Evolutionary conservation across 1,140 invertebrate genomes (phyloP).

Genomic region (Papilio xuthus): DNA sequence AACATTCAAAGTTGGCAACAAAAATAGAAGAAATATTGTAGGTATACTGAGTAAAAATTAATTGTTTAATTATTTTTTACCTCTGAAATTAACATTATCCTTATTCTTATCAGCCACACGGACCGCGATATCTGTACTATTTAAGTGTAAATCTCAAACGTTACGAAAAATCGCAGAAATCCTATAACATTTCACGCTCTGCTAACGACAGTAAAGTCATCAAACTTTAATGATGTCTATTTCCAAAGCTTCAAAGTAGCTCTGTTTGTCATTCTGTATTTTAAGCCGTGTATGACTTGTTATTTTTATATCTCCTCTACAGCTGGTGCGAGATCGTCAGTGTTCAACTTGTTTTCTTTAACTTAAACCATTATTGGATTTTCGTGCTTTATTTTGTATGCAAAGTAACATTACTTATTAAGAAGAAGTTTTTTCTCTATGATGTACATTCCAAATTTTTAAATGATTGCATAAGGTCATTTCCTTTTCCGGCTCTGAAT

Average conservation of each 20-base stretch:
- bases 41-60: too few species aligned
- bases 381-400: neutral
- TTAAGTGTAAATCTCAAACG: neutral
- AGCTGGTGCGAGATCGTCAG: conserved; percentile 10
- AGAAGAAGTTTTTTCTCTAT: neutral
- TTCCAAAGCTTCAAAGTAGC: conserved; percentile 46
- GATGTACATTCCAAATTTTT: neutral
- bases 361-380: neutral
- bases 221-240: conserved; percentile 50
- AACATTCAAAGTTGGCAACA: neutral
- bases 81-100: too few species aligned
- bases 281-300: conserved; percentile 27
- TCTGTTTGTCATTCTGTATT: conserved; percentile 43
- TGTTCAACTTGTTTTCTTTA: neutral
- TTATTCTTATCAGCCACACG: neutral
- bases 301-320: conserved; percentile 23
- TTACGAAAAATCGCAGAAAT: neutral
- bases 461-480: neutral
- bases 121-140: neutral
- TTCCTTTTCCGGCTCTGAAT: neutral
- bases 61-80: too few species aligned
- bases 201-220: conserved; percentile 27
- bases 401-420: neutral
- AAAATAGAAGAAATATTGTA: neutral
- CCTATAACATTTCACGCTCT: neutral